Conservation (phyloP, 2,888 invertebrate species). For the Keiferia lycopersicella region DNA sequence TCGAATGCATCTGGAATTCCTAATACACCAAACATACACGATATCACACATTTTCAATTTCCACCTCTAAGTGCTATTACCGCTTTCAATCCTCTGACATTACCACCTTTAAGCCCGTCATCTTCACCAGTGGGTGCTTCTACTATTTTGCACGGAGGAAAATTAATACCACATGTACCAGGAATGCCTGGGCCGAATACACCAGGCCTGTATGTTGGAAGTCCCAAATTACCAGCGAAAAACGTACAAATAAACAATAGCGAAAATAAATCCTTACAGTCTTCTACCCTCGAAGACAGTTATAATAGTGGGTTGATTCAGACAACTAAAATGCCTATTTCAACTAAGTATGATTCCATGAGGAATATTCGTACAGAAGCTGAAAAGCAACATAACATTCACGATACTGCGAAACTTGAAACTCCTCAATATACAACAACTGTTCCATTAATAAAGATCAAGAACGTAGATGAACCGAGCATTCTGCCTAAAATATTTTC, state of each 20-base stretch:
- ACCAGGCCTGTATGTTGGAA: constrained; percentile 67
- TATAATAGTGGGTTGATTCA: constrained; percentile 46
- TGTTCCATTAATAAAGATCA: constrained; percentile 68
- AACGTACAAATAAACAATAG: constrained; percentile 38
- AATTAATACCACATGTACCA: constrained; percentile 91
- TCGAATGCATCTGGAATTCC: constrained; percentile 80
- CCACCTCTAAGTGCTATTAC: constrained; percentile 86
- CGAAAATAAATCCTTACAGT: constrained; percentile 47
- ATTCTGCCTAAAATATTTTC: constrained; percentile 47
- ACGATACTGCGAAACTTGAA: constrained; percentile 50
- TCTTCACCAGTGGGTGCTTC: constrained; percentile 80
- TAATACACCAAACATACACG: constrained; percentile 77
- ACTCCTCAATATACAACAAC: constrained; percentile 47
- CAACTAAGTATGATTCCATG: constrained; percentile 55
- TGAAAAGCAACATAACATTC: constrained; percentile 52
- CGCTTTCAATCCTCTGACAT: constrained; percentile 85
- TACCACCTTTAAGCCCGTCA: constrained; percentile 78
- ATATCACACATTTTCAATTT: constrained; percentile 82
- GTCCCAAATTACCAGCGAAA: constrained; percentile 48
- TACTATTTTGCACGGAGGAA: constrained; percentile 85
- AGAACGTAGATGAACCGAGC: constrained; percentile 64
- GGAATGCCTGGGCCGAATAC: constrained; percentile 93
- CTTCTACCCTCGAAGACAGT: constrained; percentile 45
- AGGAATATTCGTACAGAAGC: constrained; percentile 53
- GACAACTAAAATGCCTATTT: constrained; percentile 42